These are phyloP conservation scores for Mythimna lalbum DNA, from an alignment of 2,888 invertebrate genomes.

Conservation along the genomic window DNA sequence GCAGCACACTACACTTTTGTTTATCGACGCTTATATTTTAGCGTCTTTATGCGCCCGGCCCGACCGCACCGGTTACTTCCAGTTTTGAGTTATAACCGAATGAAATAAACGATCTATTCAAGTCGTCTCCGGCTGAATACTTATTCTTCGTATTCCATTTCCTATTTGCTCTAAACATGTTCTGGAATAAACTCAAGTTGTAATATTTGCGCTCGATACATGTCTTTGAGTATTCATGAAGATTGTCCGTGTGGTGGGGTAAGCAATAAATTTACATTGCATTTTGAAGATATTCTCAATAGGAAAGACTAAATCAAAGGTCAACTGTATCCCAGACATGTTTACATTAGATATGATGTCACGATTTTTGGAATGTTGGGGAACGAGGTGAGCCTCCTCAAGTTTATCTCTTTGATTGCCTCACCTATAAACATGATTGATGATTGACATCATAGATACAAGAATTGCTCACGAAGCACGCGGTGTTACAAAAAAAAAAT, in stretches of 20 bases:
- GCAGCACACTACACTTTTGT: constrained; percentile 50
- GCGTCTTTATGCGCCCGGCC: constrained; percentile 51
- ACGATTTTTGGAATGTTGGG: constrained; percentile 62
- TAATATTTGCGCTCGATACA: constrained; percentile 52
- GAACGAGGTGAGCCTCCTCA: constrained; percentile 54
- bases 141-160: constrained; percentile 51
- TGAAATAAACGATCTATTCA: constrained; percentile 56
- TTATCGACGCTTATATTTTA: constrained; percentile 60
- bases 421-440: constrained; percentile 28
- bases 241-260: constrained; percentile 32
- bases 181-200: constrained; percentile 47
- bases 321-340: constrained; percentile 62
- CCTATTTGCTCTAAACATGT: constrained; percentile 43
- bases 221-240: constrained; percentile 45
- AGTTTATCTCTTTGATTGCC: constrained; percentile 53
- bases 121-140: constrained; percentile 43
- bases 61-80: constrained; percentile 48
- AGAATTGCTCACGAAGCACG: constrained; percentile 7
- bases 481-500: constrained; percentile 21
- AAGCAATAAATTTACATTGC: constrained; percentile 48
- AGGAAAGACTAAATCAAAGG: constrained; percentile 64
- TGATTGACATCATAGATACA: constrained; percentile 1
- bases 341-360: constrained; percentile 64
- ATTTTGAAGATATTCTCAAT: constrained; percentile 49
- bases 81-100: constrained; percentile 58